Percentiles rank a stretch among this genome's conserved stretches.
phyloP scores from a whole-genome alignment of 2,888 invertebrate genomes.

The Parnassius mnemosyne region DNA sequence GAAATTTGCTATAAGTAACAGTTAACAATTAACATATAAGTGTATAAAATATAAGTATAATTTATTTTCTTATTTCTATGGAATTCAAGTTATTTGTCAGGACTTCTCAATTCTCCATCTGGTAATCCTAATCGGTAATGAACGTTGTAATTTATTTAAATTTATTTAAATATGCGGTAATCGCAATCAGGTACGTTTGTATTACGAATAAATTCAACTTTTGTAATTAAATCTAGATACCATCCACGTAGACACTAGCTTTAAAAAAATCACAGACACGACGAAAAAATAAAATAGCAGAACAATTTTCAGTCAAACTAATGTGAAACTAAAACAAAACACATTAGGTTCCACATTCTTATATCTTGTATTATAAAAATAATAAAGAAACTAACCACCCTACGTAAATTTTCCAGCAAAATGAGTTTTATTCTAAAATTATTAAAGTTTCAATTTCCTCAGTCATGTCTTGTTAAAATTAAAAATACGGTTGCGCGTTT shows the following conservation, averaged over 20 bases:
- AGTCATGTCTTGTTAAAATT: background rate
- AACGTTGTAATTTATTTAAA: too few relatives aligned
- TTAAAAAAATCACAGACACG: background rate
- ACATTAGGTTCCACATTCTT: conserved; percentile 2
- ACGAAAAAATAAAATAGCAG: background rate
- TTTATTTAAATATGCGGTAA: too few relatives aligned
- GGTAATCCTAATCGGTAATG: too few relatives aligned
- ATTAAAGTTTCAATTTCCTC: conserved; percentile 6
- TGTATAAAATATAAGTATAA: too few relatives aligned
- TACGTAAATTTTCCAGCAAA: background rate
- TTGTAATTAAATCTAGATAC: too few relatives aligned
- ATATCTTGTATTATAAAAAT: conserved; percentile 1
- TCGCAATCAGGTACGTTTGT: too few relatives aligned
- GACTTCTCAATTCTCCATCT: too few relatives aligned
- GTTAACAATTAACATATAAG: too few relatives aligned
- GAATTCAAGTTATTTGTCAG: too few relatives aligned
- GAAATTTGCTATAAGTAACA: too few relatives aligned
- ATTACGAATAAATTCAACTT: too few relatives aligned
- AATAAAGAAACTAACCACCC: conserved; percentile 2
- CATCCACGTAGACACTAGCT: background rate
- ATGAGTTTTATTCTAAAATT: background rate
- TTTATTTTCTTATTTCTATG: too few relatives aligned
- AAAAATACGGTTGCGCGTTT: conserved; percentile 14
- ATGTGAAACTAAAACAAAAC: conserved; percentile 6
- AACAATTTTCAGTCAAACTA: background rate